These are phyloP conservation scores for Hippocampus kuda DNA, from an alignment of 2,797 vertebrate species.

Conservation along the genomic window DNA sequence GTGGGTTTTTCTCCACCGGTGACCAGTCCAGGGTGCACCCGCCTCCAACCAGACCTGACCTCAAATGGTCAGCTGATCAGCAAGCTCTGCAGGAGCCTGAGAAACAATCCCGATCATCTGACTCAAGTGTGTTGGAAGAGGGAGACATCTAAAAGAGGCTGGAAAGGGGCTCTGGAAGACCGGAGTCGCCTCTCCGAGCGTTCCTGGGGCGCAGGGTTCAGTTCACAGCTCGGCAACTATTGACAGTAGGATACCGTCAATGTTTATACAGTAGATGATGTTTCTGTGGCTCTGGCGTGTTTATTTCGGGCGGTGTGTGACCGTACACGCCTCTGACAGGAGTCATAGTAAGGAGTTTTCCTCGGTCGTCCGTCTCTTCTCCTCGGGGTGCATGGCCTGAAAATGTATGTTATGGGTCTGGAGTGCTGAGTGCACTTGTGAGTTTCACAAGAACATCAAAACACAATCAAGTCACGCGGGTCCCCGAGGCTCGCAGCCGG, in stretches of 20 bases:
- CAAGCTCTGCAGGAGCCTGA: no score
- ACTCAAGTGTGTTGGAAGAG: no score
- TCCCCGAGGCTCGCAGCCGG: slow-evolving; percentile 61
- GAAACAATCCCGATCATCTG: no score
- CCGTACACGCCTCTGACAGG: slow-evolving; percentile 18
- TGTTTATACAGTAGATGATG: slow-evolving; percentile 4
- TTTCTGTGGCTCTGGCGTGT: slow-evolving; percentile 9
- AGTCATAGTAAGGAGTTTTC: slow-evolving; percentile 37
- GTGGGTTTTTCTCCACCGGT: no score
- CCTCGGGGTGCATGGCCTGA: slow-evolving; percentile 61
- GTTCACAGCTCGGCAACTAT: neutral
- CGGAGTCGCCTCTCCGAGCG: neutral
- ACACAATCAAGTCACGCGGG: slow-evolving; percentile 82
- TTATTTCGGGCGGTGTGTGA: neutral
- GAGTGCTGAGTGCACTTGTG: slow-evolving; percentile 82
- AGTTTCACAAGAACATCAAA: slow-evolving; percentile 87
- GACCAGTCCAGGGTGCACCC: no score
- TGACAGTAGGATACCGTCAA: neutral
- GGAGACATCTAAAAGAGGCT: no score
- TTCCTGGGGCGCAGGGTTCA: neutral
- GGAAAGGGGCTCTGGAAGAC: no score
- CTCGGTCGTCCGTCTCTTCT: slow-evolving; percentile 26
- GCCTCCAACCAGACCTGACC: no score
- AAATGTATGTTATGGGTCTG: slow-evolving; percentile 87
- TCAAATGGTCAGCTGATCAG: no score